Conservation (phyloP, 1,140 invertebrate genomes). For the Gerris buenoi region DNA sequence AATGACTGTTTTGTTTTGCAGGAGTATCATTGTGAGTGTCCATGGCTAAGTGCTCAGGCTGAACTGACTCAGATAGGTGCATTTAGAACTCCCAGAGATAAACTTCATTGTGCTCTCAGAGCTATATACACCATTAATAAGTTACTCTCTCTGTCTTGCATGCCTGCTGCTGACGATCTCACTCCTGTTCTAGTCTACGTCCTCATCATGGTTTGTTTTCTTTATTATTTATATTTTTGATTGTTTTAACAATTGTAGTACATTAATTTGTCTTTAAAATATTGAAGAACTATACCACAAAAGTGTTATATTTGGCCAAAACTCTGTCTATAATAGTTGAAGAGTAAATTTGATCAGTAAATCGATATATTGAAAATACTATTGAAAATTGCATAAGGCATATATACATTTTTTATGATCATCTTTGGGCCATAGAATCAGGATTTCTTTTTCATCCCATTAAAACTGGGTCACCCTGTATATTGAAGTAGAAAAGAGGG, state of each 20-base stretch:
- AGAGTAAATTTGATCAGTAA: too few species aligned
- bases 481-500: too few species aligned
- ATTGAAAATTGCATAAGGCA: too few species aligned
- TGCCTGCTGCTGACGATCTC: slow-evolving; percentile 93
- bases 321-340: too few species aligned
- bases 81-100: slow-evolving; percentile 87
- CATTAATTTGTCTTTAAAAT: too few species aligned
- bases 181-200: slow-evolving; percentile 93
- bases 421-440: too few species aligned
- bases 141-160: slow-evolving; percentile 66
- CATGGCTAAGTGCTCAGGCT: slow-evolving; percentile 92
- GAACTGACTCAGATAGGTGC: slow-evolving; percentile 83
- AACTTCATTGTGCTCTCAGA: slow-evolving; percentile 72
- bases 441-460: too few species aligned
- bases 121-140: slow-evolving; percentile 89
- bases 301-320: too few species aligned
- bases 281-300: too few species aligned
- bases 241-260: not conserved
- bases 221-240: not conserved
- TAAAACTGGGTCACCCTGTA: too few species aligned
- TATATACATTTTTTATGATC: too few species aligned
- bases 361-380: too few species aligned
- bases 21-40: slow-evolving; percentile 75
- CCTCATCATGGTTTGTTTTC: slow-evolving; percentile 65
- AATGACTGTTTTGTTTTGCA: slow-evolving; percentile 20